Conservation (phyloP, 2,888 invertebrate genomes). For the Leptogaster cylindrica region DNA sequence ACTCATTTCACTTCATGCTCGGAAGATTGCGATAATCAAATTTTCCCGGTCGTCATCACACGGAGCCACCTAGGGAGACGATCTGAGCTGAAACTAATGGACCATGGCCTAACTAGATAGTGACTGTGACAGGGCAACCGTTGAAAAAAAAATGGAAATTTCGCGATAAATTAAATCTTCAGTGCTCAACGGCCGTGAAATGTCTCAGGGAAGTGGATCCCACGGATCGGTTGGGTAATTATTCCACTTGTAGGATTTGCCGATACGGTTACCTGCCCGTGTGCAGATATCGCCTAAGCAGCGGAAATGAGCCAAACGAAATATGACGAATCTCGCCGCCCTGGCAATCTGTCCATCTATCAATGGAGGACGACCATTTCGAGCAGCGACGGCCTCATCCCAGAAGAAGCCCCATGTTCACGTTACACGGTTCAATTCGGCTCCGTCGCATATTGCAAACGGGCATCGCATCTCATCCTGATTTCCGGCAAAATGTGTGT, state of each 20-base stretch:
- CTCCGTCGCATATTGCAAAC: background rate
- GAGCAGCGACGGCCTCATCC: background rate
- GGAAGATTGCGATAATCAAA: conserved; percentile 11
- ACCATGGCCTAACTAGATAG: conserved; percentile 21
- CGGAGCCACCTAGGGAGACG: conserved; percentile 10
- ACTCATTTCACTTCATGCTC: conserved; percentile 23
- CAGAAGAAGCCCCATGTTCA: background rate
- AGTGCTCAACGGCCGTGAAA: conserved; percentile 40
- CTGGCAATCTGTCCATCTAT: too few species aligned
- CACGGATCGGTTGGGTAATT: background rate
- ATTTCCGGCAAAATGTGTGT: conserved; percentile 22
- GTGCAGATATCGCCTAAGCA: background rate
- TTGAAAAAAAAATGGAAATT: background rate
- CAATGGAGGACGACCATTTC: too few species aligned
- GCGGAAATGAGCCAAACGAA: background rate
- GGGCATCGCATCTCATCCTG: background rate
- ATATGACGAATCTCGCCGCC: background rate
- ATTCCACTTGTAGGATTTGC: background rate
- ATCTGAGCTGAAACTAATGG: conserved; percentile 8
- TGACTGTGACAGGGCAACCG: background rate
- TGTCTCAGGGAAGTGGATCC: conserved; percentile 19
- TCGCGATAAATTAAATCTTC: background rate
- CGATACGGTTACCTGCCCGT: background rate
- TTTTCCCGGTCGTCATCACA: conserved; percentile 7
- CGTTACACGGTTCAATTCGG: background rate